phyloP scores from a whole-genome alignment of 2,888 invertebrate genomes.

The Euspilapteryx auroguttella region DNA sequence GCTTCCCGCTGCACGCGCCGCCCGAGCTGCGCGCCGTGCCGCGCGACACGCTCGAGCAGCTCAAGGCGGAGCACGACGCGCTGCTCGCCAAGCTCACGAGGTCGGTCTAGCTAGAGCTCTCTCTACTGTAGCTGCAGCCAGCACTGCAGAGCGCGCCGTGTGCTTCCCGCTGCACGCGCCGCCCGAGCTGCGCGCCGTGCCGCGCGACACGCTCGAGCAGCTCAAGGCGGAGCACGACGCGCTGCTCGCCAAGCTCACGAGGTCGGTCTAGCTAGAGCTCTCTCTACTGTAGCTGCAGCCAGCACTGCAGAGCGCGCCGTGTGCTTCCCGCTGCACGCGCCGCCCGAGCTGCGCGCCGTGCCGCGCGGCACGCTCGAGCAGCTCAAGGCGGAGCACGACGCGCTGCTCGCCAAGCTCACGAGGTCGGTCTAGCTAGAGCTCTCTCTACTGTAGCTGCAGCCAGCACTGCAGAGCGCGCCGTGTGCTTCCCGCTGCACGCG shows the following conservation, averaged over 20 bases:
- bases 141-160: constrained; percentile 26
- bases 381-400: constrained; percentile 27
- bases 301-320: constrained; percentile 26
- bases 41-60: constrained; percentile 17
- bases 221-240: constrained; percentile 28
- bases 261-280: too few relatives aligned
- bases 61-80: constrained; percentile 27
- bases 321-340: constrained; percentile 38
- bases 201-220: constrained; percentile 17
- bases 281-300: too few relatives aligned
- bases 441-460: too few relatives aligned
- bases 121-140: too few relatives aligned
- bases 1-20: constrained; percentile 41
- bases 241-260: constrained; percentile 23
- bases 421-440: too few relatives aligned
- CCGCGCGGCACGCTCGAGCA: constrained; percentile 17
- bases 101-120: too few relatives aligned
- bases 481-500: too few relatives aligned
- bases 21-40: constrained; percentile 23
- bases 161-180: constrained; percentile 42
- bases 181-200: constrained; percentile 22
- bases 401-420: constrained; percentile 22
- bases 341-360: constrained; percentile 25
- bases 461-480: too few relatives aligned
- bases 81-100: constrained; percentile 26